Conservation (phyloP, 2,113 vertebrate genomes). For the Datnioides undecimradiatus region DNA sequence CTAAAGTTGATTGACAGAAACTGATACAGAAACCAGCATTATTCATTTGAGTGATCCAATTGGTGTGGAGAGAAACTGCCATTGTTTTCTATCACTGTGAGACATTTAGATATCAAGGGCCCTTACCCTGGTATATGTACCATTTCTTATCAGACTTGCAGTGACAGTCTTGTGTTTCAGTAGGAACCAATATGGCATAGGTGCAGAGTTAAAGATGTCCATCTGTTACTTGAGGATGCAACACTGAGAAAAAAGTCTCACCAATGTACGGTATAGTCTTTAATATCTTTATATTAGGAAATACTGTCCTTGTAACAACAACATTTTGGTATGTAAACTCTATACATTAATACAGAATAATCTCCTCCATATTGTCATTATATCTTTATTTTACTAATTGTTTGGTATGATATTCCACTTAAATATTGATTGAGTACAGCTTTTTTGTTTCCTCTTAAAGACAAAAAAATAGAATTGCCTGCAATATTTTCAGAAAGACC, state of each 20-base stretch:
- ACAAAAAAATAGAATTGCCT: too few relatives aligned
- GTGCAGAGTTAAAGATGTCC: conserved; percentile 1
- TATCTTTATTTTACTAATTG: too few relatives aligned
- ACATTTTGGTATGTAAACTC: neutral
- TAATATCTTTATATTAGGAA: neutral
- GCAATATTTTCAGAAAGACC: neutral
- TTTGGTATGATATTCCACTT: too few relatives aligned
- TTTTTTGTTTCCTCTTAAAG: too few relatives aligned
- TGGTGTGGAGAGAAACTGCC: conserved; percentile 5
- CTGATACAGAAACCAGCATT: conserved; percentile 36
- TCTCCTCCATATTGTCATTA: neutral
- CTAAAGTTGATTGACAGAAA: conserved; percentile 28
- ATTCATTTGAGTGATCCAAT: conserved; percentile 1
- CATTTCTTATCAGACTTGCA: conserved; percentile 15
- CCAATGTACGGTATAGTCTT: neutral
- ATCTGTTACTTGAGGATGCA: conserved; percentile 1
- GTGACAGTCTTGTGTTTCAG: too few relatives aligned
- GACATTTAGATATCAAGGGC: neutral
- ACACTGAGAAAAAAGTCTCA: neutral
- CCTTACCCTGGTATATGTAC: neutral
- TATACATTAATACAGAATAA: neutral
- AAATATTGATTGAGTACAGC: too few relatives aligned
- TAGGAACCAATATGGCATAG: neutral
- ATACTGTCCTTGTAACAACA: neutral
- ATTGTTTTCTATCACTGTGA: conserved; percentile 31